Evolutionary conservation across 2,888 invertebrate species (phyloP), one percentile per base, ranked within the genome.

Genomic region (Lissocephala sabroskyi): DNA sequence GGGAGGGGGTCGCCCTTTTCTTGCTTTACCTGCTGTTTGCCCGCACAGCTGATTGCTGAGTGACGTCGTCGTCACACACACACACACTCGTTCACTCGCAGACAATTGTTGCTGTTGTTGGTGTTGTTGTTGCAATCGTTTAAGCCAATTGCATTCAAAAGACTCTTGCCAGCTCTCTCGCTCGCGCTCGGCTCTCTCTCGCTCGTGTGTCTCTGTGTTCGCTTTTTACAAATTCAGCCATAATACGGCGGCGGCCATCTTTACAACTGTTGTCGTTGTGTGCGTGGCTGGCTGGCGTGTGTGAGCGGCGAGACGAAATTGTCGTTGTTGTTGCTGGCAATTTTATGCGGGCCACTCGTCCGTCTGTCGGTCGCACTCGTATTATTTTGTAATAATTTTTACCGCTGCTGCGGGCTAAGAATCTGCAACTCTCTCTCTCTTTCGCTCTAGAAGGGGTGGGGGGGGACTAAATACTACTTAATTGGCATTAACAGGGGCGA

Each of bases 81-180:
- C 14, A 11, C n/a, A 29, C n/a, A 30, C 30, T 3, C 30, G 14
- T 41, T 16, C 30, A 35, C n/a, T 10, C 18, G 7, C 18, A 19
- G 26, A 23, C 43, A 19, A 14, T 19, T 30, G 32, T 18, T 6
- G 19, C 11, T 19, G 19, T 37, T 4, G 26, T 19, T 43, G 23
- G 32, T 44, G 11, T 28, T 44, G 23, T 23, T 42, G 32, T 32
- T 23, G 32, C 18, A 19, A 33, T 30, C 16, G 11, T 63, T 30
- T 76, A 65, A 68, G 65, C 75, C 78, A 79, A 79, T 76, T 76
- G 79, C 79, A 76, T 67, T 67, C 59, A 56, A 51, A 59, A 56
- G 52, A n/a, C n/a, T n/a, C n/a, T n/a, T n/a, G n/a, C n/a, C n/a
- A n/a, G n/a, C 62, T 47, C 47, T 47, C 61, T 52, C 47, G n/a